Conservation (phyloP, 1,140 invertebrate species). For the Formica exsecta region DNA sequence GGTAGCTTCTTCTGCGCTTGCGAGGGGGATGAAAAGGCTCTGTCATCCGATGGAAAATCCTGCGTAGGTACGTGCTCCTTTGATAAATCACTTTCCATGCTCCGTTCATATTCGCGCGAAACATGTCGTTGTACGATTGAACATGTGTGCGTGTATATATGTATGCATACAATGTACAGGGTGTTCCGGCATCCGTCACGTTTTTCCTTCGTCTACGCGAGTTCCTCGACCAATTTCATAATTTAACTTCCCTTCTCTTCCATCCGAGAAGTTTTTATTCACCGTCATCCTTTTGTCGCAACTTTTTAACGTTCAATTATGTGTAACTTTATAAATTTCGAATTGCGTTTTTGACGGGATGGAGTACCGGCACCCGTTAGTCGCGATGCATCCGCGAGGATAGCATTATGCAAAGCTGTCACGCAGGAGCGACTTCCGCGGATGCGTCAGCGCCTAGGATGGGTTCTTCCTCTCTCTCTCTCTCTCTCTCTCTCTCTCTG, state of each 20-base stretch:
- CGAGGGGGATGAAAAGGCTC: slow-evolving; percentile 84
- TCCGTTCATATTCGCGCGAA: slow-evolving; percentile 26
- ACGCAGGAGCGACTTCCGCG: slow-evolving; percentile 47
- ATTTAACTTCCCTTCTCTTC: not conserved
- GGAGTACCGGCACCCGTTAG: not conserved
- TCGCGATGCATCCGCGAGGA: slow-evolving; percentile 14
- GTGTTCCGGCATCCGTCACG: not conserved
- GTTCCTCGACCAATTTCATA: not conserved
- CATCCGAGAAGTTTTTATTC: not conserved
- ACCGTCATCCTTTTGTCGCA: not conserved
- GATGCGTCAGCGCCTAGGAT: slow-evolving; percentile 19
- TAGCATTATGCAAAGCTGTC: slow-evolving; percentile 38
- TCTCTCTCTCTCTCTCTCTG: not conserved
- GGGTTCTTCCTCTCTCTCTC: not conserved
- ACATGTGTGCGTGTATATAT: not conserved
- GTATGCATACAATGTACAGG: not conserved
- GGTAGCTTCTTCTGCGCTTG: slow-evolving; percentile 89
- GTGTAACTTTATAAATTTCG: slow-evolving; percentile 19
- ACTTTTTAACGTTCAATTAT: slow-evolving; percentile 46
- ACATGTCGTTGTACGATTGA: slow-evolving; percentile 32
- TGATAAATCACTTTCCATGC: slow-evolving; percentile 39
- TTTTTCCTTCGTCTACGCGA: not conserved
- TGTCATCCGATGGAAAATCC: slow-evolving; percentile 82
- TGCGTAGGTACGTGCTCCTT: slow-evolving; percentile 81
- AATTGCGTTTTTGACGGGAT: not conserved